Percentiles rank a stretch among this genome's conserved stretches.
These are phyloP conservation scores for Ericerus pela DNA, from an alignment of 1,140 invertebrate species.

Conservation along the genomic window DNA sequence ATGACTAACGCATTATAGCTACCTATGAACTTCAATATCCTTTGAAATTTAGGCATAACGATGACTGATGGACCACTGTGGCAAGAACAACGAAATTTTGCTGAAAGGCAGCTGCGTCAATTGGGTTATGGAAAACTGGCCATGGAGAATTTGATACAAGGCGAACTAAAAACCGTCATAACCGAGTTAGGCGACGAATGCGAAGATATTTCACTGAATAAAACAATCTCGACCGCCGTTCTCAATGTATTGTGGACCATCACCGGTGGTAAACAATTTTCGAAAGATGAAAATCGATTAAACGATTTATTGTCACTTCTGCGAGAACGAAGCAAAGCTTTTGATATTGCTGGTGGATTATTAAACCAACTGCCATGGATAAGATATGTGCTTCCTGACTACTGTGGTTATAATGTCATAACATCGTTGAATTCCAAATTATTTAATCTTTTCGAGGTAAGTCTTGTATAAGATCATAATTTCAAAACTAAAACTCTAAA, in stretches of 20 bases:
- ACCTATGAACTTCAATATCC: background rate
- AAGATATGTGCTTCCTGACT: slow-evolving; percentile 46
- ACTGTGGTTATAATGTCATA: slow-evolving; percentile 51
- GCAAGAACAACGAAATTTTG: slow-evolving; percentile 57
- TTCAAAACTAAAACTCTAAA: too few relatives aligned
- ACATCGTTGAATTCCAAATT: slow-evolving; percentile 43
- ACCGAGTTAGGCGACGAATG: slow-evolving; percentile 31
- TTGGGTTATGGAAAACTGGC: slow-evolving; percentile 55
- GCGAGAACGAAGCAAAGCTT: slow-evolving; percentile 41
- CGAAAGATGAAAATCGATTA: slow-evolving; percentile 30
- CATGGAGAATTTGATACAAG: slow-evolving; percentile 54
- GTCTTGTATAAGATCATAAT: background rate
- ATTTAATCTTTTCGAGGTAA: background rate
- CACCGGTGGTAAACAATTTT: slow-evolving; percentile 43
- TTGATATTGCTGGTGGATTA: slow-evolving; percentile 52
- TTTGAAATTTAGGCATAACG: slow-evolving; percentile 43
- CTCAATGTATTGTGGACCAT: slow-evolving; percentile 62
- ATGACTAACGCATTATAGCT: background rate
- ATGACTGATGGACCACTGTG: slow-evolving; percentile 59
- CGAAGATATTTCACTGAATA: slow-evolving; percentile 29
- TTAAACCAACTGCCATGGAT: slow-evolving; percentile 53
- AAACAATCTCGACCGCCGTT: slow-evolving; percentile 33
- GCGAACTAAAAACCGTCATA: slow-evolving; percentile 40
- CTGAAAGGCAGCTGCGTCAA: slow-evolving; percentile 47
- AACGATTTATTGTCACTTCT: slow-evolving; percentile 44